Evolutionary conservation across 2,113 vertebrate genomes (phyloP), one percentile per base, ranked within the genome.

Genomic region (Ornithorhynchus anatinus): DNA sequence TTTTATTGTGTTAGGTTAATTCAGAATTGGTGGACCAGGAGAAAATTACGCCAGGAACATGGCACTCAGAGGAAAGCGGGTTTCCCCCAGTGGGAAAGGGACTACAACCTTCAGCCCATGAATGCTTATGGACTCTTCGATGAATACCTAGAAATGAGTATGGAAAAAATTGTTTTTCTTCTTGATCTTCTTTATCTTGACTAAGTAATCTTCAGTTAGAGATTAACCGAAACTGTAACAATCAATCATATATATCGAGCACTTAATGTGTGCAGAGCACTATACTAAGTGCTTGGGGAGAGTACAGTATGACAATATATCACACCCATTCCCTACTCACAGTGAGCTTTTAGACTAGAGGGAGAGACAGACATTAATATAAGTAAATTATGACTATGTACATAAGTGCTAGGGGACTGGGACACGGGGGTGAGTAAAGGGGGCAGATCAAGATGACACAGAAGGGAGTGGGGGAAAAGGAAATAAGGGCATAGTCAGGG

Each of bases 91-190:
- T 99, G 97, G 96, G 97, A 99, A 86, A 95, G 94, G 69, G 96
- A 98, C 87, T 97, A 96, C 84, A 96, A 97, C 72, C 92, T 98
- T 13, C 96, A 97, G 40, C 95, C 96, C 2, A 96, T 98, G 91
- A 97, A 99, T 56, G 92, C 94, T 63, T 98, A 98, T 4, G 97
- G 97, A 71, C 95, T 98, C 76, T 99, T 99, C 43, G 97, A 99
- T 42, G 97, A 99, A 89, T 99, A 98, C 86, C 85, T 98, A 69
- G 96, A 98, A 93, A 99, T 99, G 97, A 98, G 97, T 99, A 96
- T 58, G 94, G 19, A 66, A 44, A 72, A 65, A 22, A n/a, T n/a
- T n/a, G n/a, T n/a, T n/a, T n/a, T 47, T 9, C 13, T 67, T 22
- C 2, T 3, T 79, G 75, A 3, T 52, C 7, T 44, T 58, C 54